These are phyloP conservation scores for Cyrtonyx montezumae DNA, from an alignment of 2,113 vertebrate species.

Conservation along the genomic window DNA sequence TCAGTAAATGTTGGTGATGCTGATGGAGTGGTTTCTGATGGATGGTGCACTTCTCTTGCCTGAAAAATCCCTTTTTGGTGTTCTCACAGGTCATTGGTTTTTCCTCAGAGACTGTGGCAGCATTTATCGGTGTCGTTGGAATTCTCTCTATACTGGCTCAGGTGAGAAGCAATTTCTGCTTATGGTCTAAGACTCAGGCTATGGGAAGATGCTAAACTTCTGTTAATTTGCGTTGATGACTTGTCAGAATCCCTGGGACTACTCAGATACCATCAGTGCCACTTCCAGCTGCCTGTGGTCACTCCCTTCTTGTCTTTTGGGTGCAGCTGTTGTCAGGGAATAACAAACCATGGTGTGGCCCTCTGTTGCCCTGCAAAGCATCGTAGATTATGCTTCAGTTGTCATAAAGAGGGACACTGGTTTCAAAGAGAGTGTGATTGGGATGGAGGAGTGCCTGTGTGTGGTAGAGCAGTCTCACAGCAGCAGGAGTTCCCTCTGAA, in stretches of 20 bases:
- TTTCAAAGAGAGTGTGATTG: fast-evolving
- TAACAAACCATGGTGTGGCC: neutral
- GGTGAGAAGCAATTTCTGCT: conserved; percentile 72
- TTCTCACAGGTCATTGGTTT: conserved; percentile 87
- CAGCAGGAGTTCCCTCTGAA: fast-evolving
- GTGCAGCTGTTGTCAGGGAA: neutral
- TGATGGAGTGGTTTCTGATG: neutral
- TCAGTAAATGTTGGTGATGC: neutral
- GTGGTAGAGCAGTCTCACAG: fast-evolving
- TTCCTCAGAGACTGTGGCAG: conserved; percentile 88
- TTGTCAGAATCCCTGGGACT: neutral
- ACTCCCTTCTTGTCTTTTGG: no score
- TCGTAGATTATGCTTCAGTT: neutral
- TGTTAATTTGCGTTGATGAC: fast-evolving
- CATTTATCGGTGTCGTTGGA: conserved; percentile 90
- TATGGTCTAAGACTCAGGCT: neutral
- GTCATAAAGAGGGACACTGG: neutral
- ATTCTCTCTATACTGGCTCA: conserved; percentile 93
- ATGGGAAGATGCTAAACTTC: neutral
- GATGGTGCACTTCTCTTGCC: neutral
- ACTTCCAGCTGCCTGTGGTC: fast-evolving
- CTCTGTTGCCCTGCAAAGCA: fast-evolving
- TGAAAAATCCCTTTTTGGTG: neutral
- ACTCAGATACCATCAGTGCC: neutral
- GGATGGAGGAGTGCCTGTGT: fast-evolving